A percentile compares a stretch with the other conserved stretches of the same genome.
Evolutionary conservation across 1,140 invertebrate genomes (phyloP).

Genomic region (Drosophila paulistorum): DNA sequence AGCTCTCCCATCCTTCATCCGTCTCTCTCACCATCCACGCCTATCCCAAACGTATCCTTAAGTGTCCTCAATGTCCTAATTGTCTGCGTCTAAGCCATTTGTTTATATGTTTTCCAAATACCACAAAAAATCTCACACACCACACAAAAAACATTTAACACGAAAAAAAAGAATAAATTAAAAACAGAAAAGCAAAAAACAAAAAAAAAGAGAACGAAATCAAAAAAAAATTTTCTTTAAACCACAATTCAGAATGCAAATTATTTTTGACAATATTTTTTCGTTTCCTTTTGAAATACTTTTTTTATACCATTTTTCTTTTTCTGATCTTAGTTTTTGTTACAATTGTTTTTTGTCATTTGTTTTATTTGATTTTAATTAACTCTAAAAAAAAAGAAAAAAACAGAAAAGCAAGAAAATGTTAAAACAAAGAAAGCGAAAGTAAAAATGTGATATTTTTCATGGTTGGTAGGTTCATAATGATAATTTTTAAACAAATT

Average conservation of each 20-base stretch:
- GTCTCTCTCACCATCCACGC: background rate
- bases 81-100: conserved; percentile 86
- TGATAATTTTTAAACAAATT: conserved; percentile 16
- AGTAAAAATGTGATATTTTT: conserved; percentile 63
- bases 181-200: conserved; percentile 39
- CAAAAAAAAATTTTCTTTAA: conserved; percentile 58
- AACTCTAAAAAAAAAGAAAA: conserved; percentile 19
- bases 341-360: background rate
- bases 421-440: conserved; percentile 13
- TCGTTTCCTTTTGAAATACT: conserved; percentile 33
- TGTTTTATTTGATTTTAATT: conserved; percentile 11
- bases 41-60: conserved; percentile 73
- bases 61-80: conserved; percentile 84
- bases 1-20: no score
- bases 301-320: conserved; percentile 9
- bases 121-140: conserved; percentile 59
- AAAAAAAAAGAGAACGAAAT: conserved; percentile 37
- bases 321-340: background rate
- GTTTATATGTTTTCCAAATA: conserved; percentile 83
- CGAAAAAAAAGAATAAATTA: conserved; percentile 41
- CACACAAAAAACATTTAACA: conserved; percentile 53
- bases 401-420: background rate
- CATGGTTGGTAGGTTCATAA: conserved; percentile 39
- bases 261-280: conserved; percentile 48
- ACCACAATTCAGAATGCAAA: conserved; percentile 73